Percentiles rank a stretch among this genome's conserved stretches.
Evolutionary conservation across 2,113 vertebrate species (phyloP).

Genomic region (Pelvicachromis taeniatus): DNA sequence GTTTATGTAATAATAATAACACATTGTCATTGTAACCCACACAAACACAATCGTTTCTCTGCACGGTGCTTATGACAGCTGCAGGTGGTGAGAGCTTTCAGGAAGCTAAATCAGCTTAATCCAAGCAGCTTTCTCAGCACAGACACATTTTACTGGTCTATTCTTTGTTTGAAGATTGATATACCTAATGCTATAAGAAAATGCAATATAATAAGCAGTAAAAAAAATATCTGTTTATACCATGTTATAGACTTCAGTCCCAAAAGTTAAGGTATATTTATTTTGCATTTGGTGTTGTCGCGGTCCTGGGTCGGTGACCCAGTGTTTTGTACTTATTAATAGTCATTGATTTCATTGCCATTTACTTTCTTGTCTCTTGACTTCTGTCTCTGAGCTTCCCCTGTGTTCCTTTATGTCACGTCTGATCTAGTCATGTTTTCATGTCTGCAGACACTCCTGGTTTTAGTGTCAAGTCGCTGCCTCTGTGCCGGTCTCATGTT

Average conservation of each 20-base stretch:
- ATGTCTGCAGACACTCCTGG: no score
- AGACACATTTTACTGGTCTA: accelerated
- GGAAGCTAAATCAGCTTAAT: not conserved
- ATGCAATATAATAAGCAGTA: not conserved
- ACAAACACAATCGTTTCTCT: not conserved
- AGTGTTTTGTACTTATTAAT: not conserved
- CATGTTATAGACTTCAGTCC: not conserved
- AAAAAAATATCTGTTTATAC: not conserved
- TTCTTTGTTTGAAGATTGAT: not conserved
- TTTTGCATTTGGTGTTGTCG: no score
- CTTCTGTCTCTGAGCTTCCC: no score
- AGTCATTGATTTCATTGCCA: not conserved
- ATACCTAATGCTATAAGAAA: not conserved
- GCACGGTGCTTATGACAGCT: not conserved
- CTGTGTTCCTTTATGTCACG: no score
- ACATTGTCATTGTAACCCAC: not conserved
- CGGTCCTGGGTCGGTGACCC: no score
- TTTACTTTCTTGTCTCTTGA: not conserved
- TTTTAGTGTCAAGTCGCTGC: no score
- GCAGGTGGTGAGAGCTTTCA: not conserved
- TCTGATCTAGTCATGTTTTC: no score
- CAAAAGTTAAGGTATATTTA: not conserved
- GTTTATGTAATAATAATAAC: not conserved
- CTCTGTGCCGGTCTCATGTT: not conserved
- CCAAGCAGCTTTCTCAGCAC: not conserved